Conservation (phyloP, 2,113 vertebrate species). For the Donacobius atricapilla region DNA sequence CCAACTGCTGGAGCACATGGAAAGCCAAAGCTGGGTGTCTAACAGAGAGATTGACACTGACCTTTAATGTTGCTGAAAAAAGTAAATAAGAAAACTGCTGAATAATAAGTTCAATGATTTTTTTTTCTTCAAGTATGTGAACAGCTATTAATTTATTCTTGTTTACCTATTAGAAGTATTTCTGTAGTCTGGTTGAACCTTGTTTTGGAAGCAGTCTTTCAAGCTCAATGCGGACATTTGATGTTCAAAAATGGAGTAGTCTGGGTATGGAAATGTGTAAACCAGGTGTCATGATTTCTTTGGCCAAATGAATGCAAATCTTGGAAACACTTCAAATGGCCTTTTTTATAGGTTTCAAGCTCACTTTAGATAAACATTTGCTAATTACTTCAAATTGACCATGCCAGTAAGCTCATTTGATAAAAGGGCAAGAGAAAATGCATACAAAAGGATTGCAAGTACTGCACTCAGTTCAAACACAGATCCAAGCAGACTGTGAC, state of each 20-base stretch:
- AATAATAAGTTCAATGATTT: not conserved
- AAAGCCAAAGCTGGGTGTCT: not conserved
- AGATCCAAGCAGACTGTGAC: not conserved
- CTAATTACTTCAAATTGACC: not conserved
- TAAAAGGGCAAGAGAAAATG: not conserved
- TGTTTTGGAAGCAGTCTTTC: not conserved
- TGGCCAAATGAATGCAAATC: not conserved
- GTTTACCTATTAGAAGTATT: not conserved
- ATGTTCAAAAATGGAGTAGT: not conserved
- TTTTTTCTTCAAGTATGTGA: not conserved
- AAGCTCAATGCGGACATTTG: not conserved
- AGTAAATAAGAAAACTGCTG: not conserved
- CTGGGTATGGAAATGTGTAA: not conserved
- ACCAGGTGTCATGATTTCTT: not conserved
- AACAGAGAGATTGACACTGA: not conserved
- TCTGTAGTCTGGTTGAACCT: not conserved
- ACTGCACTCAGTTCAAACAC: not conserved
- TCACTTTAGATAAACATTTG: not conserved
- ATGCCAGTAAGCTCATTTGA: not conserved
- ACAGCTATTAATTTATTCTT: not conserved
- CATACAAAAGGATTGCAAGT: not conserved
- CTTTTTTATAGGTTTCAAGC: conserved; percentile 4
- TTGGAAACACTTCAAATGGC: conserved; percentile 1
- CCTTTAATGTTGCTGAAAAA: not conserved
- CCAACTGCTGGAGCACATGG: not conserved